phyloP scores from a whole-genome alignment of 2,797 vertebrate genomes.

The Coregonus suidteri region DNA sequence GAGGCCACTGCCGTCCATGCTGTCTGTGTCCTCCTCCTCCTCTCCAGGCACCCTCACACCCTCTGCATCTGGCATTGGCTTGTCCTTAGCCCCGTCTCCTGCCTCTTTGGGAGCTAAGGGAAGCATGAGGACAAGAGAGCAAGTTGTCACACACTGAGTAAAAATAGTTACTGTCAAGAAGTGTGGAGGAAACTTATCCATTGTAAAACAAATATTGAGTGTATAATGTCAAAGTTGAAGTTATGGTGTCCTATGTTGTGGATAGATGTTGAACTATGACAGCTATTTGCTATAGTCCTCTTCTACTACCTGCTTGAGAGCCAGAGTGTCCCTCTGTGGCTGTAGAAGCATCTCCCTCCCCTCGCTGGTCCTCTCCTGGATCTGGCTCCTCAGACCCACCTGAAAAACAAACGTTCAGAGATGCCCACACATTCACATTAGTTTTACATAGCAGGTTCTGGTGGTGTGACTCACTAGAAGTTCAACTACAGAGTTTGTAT shows the following conservation, averaged over 20 bases:
- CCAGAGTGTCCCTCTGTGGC: slow-evolving; percentile 57
- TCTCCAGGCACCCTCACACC: slow-evolving; percentile 38
- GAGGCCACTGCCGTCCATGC: slow-evolving; percentile 92
- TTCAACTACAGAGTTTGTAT: background rate
- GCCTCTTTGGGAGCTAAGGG: slow-evolving; percentile 60
- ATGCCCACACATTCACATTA: background rate
- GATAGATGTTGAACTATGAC: background rate
- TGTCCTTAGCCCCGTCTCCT: slow-evolving; percentile 62
- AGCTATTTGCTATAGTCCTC: background rate
- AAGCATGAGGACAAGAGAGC: slow-evolving; percentile 17
- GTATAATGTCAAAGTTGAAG: background rate
- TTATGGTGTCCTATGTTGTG: background rate
- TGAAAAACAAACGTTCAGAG: slow-evolving; percentile 33
- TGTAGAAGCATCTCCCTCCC: slow-evolving; percentile 58
- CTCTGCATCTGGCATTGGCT: slow-evolving; percentile 59
- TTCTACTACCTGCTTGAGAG: slow-evolving; percentile 57
- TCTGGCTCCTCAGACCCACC: slow-evolving; percentile 71
- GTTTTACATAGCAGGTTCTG: background rate
- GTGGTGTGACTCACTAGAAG: background rate
- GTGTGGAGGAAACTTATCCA: background rate
- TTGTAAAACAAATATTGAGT: background rate
- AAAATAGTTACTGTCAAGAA: background rate
- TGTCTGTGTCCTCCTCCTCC: slow-evolving; percentile 89
- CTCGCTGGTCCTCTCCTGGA: slow-evolving; percentile 58
- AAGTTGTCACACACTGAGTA: background rate